A percentile compares a stretch with the other conserved stretches of the same genome.
Evolutionary conservation across 2,113 vertebrate genomes (phyloP).

Genomic region (Ammodytes dubius): DNA sequence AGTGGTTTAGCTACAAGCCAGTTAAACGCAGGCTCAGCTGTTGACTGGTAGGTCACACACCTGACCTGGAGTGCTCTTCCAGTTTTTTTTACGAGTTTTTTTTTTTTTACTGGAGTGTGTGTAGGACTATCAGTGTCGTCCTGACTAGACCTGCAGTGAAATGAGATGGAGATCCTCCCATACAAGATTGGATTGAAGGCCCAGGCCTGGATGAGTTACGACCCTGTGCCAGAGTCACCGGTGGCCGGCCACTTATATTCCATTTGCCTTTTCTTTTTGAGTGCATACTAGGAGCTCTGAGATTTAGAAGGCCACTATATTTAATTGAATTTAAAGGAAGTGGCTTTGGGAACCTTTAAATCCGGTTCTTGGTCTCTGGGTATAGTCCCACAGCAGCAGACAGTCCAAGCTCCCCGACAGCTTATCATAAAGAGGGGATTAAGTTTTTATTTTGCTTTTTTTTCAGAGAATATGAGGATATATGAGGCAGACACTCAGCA

Average conservation of each 20-base stretch:
- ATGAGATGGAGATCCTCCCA: background rate
- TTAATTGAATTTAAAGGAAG: constrained; percentile 80
- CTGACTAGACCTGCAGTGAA: background rate
- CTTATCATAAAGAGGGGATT: constrained; percentile 83
- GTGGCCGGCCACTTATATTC: constrained; percentile 43
- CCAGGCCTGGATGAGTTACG: constrained; percentile 40
- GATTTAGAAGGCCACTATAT: constrained; percentile 58
- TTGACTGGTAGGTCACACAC: constrained; percentile 20
- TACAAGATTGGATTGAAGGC: constrained; percentile 3
- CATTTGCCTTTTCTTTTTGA: constrained; percentile 36
- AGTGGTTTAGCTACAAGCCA: constrained; percentile 13
- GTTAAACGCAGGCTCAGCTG: constrained; percentile 40
- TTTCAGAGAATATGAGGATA: constrained; percentile 70
- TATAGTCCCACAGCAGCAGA: constrained; percentile 69
- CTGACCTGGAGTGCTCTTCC: constrained; percentile 24
- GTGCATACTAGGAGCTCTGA: constrained; percentile 30
- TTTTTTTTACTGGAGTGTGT: constrained; percentile 43
- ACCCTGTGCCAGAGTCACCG: constrained; percentile 34
- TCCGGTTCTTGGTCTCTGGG: constrained; percentile 57
- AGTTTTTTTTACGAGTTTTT: constrained; percentile 44
- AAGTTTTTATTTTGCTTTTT: constrained; percentile 48
- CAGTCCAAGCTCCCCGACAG: constrained; percentile 71
- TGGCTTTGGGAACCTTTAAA: constrained; percentile 67
- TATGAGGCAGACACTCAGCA: constrained; percentile 68
- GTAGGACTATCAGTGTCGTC: constrained; percentile 31